Evolutionary conservation across 2,888 invertebrate species (phyloP).

Genomic region (Drosophila greeni): DNA sequence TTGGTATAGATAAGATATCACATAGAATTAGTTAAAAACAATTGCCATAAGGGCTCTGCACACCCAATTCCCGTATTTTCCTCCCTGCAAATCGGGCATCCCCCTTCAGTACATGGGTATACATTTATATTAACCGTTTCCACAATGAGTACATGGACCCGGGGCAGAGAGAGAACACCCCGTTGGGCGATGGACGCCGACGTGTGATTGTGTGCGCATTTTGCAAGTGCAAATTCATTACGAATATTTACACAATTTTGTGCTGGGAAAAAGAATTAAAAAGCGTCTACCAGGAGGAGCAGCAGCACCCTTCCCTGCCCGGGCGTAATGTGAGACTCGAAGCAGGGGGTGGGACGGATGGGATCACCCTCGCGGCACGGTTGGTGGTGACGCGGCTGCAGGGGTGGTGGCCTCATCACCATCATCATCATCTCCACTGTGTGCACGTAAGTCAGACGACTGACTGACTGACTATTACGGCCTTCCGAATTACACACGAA

Average conservation of each 20-base stretch:
- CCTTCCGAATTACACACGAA: constrained; percentile 58
- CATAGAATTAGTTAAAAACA: constrained; percentile 1
- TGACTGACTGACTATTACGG: constrained; percentile 22
- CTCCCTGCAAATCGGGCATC: constrained; percentile 10
- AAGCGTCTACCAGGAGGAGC: constrained; percentile 23
- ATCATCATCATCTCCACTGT: constrained; percentile 26
- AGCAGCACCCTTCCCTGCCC: constrained; percentile 9
- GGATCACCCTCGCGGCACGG: constrained; percentile 15
- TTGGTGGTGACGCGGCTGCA: constrained; percentile 9
- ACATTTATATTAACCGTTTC: not conserved
- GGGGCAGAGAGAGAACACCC: constrained; percentile 9
- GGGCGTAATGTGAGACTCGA: constrained; percentile 22
- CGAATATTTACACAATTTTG: constrained; percentile 64
- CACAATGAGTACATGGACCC: constrained; percentile 4
- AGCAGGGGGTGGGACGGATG: constrained; percentile 13
- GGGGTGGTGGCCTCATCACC: constrained; percentile 30
- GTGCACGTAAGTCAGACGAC: constrained; percentile 16
- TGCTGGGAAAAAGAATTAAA: constrained; percentile 43
- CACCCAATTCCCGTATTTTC: not conserved
- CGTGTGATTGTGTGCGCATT: constrained; percentile 21
- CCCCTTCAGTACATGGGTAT: not conserved
- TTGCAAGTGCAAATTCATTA: constrained; percentile 57
- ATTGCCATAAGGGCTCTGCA: not conserved
- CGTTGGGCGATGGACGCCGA: constrained; percentile 9
- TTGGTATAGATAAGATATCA: constrained; percentile 1